Conservation (phyloP, 2,113 vertebrate genomes). For the Athene noctua region DNA sequence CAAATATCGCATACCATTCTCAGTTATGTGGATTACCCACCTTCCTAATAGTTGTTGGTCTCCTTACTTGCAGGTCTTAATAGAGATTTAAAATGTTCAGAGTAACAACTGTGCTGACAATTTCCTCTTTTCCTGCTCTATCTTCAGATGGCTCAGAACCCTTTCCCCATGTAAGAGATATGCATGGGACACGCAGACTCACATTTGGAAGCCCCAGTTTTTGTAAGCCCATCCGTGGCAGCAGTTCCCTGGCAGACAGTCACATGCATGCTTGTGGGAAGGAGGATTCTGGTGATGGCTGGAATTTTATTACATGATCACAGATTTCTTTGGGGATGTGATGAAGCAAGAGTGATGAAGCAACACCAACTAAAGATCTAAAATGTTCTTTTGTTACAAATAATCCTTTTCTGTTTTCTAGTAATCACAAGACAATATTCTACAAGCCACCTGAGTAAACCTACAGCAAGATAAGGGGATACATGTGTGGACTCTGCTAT, state of each 20-base stretch:
- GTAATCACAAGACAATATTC: background rate
- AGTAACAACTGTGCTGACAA: background rate
- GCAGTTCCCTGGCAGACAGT: background rate
- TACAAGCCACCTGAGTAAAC: background rate
- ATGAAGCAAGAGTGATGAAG: background rate
- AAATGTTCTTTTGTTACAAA: background rate
- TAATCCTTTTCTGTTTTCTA: background rate
- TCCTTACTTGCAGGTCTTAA: background rate
- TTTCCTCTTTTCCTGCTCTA: background rate
- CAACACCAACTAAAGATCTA: background rate
- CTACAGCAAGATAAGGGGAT: background rate
- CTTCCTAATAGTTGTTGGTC: background rate
- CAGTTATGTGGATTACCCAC: fast-evolving
- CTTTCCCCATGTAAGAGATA: background rate
- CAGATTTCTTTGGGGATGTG: background rate
- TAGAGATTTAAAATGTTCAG: background rate
- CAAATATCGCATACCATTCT: background rate
- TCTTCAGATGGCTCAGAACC: background rate
- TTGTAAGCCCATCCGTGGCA: background rate
- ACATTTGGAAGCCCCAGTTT: background rate
- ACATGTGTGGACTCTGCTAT: background rate
- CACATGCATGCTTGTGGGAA: background rate
- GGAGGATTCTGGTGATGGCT: background rate
- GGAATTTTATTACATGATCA: background rate
- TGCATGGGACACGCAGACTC: fast-evolving